Percentiles rank a stretch among this genome's conserved stretches.
phyloP scores from a whole-genome alignment of 2,797 vertebrate species.

The Phoxinus dragarum region DNA sequence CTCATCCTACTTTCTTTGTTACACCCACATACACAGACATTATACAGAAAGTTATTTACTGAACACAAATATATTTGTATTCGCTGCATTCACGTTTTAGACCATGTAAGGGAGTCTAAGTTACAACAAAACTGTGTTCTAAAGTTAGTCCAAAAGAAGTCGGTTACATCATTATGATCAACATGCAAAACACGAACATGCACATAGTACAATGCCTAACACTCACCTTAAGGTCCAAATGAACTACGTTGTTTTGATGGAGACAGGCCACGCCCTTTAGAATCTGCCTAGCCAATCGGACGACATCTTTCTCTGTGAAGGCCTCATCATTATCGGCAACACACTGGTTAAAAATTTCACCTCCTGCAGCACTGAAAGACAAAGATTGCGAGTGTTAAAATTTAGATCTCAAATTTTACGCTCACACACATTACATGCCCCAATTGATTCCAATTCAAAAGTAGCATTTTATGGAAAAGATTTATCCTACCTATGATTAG shows the following conservation, averaged over 20 bases:
- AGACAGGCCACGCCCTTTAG: constrained; percentile 81
- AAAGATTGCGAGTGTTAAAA: background rate
- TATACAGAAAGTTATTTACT: background rate
- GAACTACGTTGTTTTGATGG: constrained; percentile 82
- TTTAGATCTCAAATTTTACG: background rate
- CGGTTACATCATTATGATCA: background rate
- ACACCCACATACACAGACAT: background rate
- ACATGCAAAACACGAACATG: background rate
- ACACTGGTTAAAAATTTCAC: constrained; percentile 86
- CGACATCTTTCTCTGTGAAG: constrained; percentile 85
- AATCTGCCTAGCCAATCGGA: constrained; percentile 83
- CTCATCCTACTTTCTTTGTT: background rate
- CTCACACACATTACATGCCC: background rate
- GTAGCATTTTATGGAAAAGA: background rate
- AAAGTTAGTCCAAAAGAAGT: background rate
- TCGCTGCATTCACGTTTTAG: background rate
- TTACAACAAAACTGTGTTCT: background rate
- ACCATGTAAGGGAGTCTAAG: background rate
- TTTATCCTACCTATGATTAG: background rate
- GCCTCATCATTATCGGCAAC: constrained; percentile 84
- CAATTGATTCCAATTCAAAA: background rate
- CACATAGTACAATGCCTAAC: background rate
- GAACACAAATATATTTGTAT: background rate
- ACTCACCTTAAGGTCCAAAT: constrained; percentile 85
- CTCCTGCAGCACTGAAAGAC: constrained; percentile 80